Percentiles rank a stretch among this genome's conserved stretches.
These are phyloP conservation scores for Serilophus lunatus DNA, from an alignment of 2,113 vertebrate species.

Conservation along the genomic window DNA sequence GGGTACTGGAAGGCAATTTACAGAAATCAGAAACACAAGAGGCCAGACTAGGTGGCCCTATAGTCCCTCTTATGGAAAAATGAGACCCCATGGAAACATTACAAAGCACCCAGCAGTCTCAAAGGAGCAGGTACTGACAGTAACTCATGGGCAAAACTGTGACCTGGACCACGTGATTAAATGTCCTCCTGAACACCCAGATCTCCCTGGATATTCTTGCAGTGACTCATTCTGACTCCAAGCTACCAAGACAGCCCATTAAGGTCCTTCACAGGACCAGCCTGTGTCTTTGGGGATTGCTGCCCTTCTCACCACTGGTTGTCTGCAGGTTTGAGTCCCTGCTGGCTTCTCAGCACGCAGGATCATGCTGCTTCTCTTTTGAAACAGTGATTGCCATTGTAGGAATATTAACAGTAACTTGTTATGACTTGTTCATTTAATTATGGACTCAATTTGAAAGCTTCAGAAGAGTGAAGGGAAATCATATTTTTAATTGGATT, in stretches of 20 bases:
- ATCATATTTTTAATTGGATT: not conserved
- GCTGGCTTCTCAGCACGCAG: not conserved
- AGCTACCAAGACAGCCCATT: not conserved
- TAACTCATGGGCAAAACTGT: not conserved
- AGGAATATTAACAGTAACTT: not conserved
- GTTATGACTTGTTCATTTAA: not conserved
- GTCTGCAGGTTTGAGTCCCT: not conserved
- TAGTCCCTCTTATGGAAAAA: not conserved
- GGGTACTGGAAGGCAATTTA: not conserved
- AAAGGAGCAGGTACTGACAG: not conserved
- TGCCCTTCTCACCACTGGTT: not conserved
- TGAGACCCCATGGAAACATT: not conserved
- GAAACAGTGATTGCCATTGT: not conserved
- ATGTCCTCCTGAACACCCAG: not conserved
- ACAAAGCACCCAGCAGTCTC: not conserved
- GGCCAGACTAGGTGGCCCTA: not conserved
- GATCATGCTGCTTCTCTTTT: not conserved
- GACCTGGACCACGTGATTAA: not conserved
- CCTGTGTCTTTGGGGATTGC: not conserved
- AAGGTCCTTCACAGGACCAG: not conserved
- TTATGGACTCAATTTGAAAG: not conserved
- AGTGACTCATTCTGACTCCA: not conserved
- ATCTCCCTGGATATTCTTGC: not conserved
- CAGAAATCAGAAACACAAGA: not conserved
- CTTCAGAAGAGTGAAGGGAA: not conserved